phyloP scores from a whole-genome alignment of 2,888 invertebrate genomes.

The Ectemnius continuus region DNA sequence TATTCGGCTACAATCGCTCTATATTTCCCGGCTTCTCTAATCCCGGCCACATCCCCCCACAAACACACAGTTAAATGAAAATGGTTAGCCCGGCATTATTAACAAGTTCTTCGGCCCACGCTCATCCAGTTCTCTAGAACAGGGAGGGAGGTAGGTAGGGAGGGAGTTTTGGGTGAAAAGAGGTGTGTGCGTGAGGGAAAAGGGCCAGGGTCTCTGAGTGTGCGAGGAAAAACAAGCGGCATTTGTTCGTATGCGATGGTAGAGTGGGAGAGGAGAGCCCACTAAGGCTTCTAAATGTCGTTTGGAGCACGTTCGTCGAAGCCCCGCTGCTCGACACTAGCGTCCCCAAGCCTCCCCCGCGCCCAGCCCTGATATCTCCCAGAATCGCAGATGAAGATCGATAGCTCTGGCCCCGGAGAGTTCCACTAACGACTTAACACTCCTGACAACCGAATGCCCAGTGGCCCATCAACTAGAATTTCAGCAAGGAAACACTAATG shows the following conservation, averaged over 20 bases:
- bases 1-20: conserved; percentile 7
- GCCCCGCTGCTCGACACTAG: conserved; percentile 16
- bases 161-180: neutral
- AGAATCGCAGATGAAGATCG: conserved; percentile 34
- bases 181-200: conserved; percentile 34
- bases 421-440: conserved; percentile 4
- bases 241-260: conserved; percentile 45
- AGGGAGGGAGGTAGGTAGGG: too few relatives aligned
- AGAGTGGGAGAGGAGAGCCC: conserved; percentile 28
- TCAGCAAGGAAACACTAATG: too few relatives aligned
- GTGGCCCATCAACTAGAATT: too few relatives aligned
- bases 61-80: too few relatives aligned
- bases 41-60: too few relatives aligned
- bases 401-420: neutral
- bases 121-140: too few relatives aligned
- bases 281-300: conserved; percentile 55
- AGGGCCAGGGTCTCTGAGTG: conserved; percentile 40
- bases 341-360: conserved; percentile 23
- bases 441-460: neutral
- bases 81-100: too few relatives aligned
- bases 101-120: neutral
- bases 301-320: conserved; percentile 52
- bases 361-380: conserved; percentile 35
- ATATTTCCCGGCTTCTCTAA: conserved; percentile 8
- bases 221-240: conserved; percentile 57